Conservation (phyloP, 2,888 invertebrate species). For the Chromoteleia sp. region DNA sequence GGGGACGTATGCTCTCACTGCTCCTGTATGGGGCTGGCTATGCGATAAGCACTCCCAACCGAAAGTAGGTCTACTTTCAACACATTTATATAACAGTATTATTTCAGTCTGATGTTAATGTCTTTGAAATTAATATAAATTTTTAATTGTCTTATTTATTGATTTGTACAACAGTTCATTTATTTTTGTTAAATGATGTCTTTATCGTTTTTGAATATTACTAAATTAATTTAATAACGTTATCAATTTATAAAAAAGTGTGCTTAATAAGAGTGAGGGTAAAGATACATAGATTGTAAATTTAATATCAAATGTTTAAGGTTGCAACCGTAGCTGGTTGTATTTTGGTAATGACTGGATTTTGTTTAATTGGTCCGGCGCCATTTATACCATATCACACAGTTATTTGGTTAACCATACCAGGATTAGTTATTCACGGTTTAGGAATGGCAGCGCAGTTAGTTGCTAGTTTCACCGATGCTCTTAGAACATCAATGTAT, state of each 20-base stretch:
- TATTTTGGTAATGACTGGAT: constrained; percentile 88
- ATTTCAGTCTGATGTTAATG: background rate
- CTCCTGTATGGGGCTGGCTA: constrained; percentile 92
- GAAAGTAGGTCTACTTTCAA: constrained; percentile 83
- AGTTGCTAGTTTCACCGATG: constrained; percentile 94
- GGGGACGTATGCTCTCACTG: too few species aligned
- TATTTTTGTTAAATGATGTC: too few species aligned
- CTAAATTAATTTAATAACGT: too few species aligned
- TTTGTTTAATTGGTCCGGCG: constrained; percentile 92
- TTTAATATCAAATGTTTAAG: constrained; percentile 70
- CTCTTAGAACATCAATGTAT: constrained; percentile 92
- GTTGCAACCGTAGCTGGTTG: constrained; percentile 89
- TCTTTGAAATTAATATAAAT: too few species aligned
- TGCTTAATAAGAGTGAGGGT: too few species aligned
- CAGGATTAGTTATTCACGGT: constrained; percentile 91
- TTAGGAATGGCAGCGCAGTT: constrained; percentile 93
- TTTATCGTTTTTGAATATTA: too few species aligned
- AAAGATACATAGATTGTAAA: too few species aligned
- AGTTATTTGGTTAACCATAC: constrained; percentile 88
- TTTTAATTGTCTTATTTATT: too few species aligned
- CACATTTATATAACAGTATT: background rate
- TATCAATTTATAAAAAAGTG: too few species aligned
- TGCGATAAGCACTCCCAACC: constrained; percentile 90
- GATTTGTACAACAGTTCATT: too few species aligned
- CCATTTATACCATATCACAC: constrained; percentile 89